Percentiles rank a stretch among this genome's conserved stretches.
phyloP scores from a whole-genome alignment of 2,797 vertebrate species.

The Chelidonichthys spinosus region DNA sequence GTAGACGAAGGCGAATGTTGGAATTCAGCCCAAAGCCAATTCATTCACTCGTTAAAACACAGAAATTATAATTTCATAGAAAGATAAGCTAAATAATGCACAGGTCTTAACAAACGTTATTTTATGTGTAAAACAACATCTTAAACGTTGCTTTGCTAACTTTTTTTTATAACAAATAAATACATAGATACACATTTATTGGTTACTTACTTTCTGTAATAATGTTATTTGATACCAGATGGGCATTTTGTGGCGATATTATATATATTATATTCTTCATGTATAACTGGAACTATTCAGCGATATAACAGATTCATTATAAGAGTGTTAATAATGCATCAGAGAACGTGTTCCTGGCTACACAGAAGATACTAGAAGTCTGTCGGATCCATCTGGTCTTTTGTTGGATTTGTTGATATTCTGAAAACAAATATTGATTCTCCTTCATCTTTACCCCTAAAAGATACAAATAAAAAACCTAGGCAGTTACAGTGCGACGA shows the following conservation, averaged over 20 bases:
- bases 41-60: background rate
- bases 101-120: background rate
- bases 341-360: background rate
- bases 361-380: background rate
- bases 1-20: background rate
- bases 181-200: too few species aligned
- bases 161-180: too few species aligned
- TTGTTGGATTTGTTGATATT: background rate
- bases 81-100: too few species aligned
- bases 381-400: background rate
- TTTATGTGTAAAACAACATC: background rate
- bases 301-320: background rate
- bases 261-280: too few species aligned
- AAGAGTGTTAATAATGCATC: background rate
- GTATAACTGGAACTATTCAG: background rate
- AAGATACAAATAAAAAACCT: background rate
- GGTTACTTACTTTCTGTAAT: too few species aligned
- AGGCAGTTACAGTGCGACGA: constrained; percentile 14
- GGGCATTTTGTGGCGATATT: too few species aligned
- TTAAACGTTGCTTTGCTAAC: too few species aligned
- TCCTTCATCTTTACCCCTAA: background rate
- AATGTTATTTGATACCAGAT: too few species aligned
- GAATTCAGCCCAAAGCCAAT: background rate
- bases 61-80: background rate
- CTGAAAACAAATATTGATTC: background rate